Percentiles rank a stretch among this genome's conserved stretches.
Conservation (phyloP, 2,797 vertebrate genomes). For the Sebastes alutus region DNA sequence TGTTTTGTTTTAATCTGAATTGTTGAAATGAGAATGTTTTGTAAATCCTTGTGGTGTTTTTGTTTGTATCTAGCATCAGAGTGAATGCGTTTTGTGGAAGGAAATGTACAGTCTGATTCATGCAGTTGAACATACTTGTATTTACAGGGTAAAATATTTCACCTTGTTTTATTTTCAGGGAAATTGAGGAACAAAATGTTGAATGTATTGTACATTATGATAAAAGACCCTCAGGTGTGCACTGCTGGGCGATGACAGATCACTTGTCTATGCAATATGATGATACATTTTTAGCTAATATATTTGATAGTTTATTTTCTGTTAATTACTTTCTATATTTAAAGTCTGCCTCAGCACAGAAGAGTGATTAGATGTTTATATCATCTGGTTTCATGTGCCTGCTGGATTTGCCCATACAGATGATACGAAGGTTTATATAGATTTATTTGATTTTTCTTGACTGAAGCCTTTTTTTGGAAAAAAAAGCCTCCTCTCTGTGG, state of each 20-base stretch:
- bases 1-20: constrained; percentile 18
- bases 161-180: constrained; percentile 42
- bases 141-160: constrained; percentile 7
- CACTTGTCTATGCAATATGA: constrained; percentile 71
- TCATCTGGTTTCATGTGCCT: constrained; percentile 76
- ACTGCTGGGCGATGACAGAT: constrained; percentile 38
- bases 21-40: constrained; percentile 16
- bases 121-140: constrained; percentile 12
- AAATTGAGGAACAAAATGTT: constrained; percentile 33
- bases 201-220: constrained; percentile 55
- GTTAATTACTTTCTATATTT: constrained; percentile 17
- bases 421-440: constrained; percentile 47
- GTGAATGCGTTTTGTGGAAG: constrained; percentile 2
- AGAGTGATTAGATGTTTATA: constrained; percentile 45
- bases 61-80: constrained; percentile 21
- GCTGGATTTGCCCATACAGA: constrained; percentile 66
- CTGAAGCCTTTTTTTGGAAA: constrained; percentile 46
- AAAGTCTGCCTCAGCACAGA: constrained; percentile 61
- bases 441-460: constrained; percentile 9
- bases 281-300: constrained; percentile 31
- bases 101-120: constrained; percentile 10
- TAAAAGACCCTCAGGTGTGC: constrained; percentile 31
- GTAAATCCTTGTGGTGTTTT: constrained; percentile 26
- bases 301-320: constrained; percentile 41
- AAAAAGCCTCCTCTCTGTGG: constrained; percentile 12